Evolutionary conservation across 2,888 invertebrate genomes (phyloP).

Genomic region (Mellilla xanthometata): DNA sequence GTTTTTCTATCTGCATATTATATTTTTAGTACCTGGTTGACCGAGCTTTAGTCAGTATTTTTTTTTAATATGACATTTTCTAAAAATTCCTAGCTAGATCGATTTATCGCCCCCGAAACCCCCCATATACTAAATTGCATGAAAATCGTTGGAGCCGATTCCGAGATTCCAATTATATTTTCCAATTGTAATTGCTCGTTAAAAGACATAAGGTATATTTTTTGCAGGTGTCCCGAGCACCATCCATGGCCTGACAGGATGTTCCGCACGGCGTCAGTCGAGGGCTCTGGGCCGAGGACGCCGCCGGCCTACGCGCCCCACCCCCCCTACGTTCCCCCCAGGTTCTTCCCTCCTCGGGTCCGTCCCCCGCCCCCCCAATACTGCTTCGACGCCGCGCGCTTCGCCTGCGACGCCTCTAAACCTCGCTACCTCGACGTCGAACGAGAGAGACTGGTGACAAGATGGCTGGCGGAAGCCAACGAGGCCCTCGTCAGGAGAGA

Average conservation of each 20-base stretch:
- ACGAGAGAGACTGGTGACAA: conserved; percentile 70
- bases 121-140: no score
- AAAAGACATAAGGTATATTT: no score
- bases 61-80: no score
- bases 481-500: conserved; percentile 73
- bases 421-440: conserved; percentile 76
- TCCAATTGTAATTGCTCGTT: no score
- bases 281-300: conserved; percentile 78
- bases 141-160: no score
- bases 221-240: conserved; percentile 57
- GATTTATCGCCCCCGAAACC: no score
- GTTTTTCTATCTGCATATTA: no score
- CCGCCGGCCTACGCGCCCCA: conserved; percentile 79
- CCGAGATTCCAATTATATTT: no score
- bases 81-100: no score
- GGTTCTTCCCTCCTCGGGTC: conserved; percentile 72
- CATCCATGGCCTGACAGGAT: conserved; percentile 74
- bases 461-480: conserved; percentile 79
- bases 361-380: conserved; percentile 77
- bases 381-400: conserved; percentile 79
- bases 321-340: conserved; percentile 70
- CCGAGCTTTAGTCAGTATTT: no score
- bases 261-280: conserved; percentile 80
- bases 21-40: no score
- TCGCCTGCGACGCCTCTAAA: conserved; percentile 77